phyloP scores from a whole-genome alignment of 1,140 invertebrate genomes.

The Teleogryllus occipitalis region DNA sequence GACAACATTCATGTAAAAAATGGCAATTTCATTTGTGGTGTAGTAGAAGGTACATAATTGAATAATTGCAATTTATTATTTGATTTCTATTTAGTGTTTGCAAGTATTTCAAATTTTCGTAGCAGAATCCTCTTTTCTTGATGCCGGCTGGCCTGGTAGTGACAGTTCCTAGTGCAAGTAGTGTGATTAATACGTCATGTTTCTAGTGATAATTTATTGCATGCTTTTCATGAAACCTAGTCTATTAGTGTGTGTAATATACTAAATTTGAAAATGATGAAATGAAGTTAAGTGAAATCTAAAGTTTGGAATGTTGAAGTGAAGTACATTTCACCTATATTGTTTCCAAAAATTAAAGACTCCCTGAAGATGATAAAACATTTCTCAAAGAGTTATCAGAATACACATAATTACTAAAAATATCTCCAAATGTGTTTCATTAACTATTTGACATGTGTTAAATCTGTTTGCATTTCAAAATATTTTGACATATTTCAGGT shows the following conservation, averaged over 20 bases:
- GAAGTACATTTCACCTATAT: too few species aligned
- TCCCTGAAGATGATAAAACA: too few species aligned
- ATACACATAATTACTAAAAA: too few species aligned
- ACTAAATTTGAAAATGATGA: too few species aligned
- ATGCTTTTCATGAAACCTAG: neutral
- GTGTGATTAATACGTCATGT: neutral
- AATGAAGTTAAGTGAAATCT: too few species aligned
- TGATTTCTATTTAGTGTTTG: neutral
- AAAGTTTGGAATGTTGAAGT: too few species aligned
- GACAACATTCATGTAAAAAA: conserved; percentile 53
- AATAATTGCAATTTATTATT: conserved; percentile 25
- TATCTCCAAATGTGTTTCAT: too few species aligned
- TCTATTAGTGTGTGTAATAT: neutral
- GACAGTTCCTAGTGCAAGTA: neutral
- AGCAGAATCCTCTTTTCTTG: neutral
- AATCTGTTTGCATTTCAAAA: neutral
- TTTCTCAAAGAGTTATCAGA: too few species aligned
- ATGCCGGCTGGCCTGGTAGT: neutral
- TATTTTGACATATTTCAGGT: neutral
- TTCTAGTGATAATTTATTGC: neutral
- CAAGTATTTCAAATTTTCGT: too few species aligned
- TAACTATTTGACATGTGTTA: too few species aligned
- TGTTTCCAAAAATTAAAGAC: too few species aligned
- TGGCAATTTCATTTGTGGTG: conserved; percentile 79
- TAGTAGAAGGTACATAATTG: conserved; percentile 70